Evolutionary conservation across 30 jellyfish, hydroid and myxozoan genomes (phyloP), one percentile per base, ranked within the genome.

Genomic region (Euphysa ruthae): DNA sequence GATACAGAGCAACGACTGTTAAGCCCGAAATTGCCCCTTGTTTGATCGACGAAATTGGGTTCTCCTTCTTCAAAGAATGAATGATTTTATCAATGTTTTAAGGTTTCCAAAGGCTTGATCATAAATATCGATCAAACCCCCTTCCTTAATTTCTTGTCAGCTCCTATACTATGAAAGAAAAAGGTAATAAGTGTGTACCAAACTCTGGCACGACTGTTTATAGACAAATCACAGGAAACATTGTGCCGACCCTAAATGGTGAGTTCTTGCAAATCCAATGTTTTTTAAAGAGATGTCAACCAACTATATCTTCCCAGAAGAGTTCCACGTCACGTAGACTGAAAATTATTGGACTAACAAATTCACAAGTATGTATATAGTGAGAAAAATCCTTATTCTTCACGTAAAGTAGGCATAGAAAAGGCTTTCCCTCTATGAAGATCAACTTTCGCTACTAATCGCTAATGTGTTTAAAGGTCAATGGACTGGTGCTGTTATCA

Each of bases 281-380:
- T 66, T 51, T 70, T 49, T 70, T 51, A 20, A 57, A 55, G 35
- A 81, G 82, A 34, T 20, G 15, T 19, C 54, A 71, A 21, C 50
- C 58, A 3, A 27, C 72, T 60, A 26, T n/a, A n/a, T n/a, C n/a
- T n/a, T n/a, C n/a, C n/a, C n/a, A n/a, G n/a, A n/a, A n/a, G n/a
- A n/a, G n/a, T 30, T 72, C 61, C 84, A 72, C 73, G 84, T 72
- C 74, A 72, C 84, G 15, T 73, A 72, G 16, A 57, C 84, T 8
- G 72, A 24, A 29, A 72, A 72, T 31, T 83, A 60, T 28, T 58
- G 83, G 83, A 71, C 84, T n/a, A n/a, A n/a, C n/a, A n/a, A n/a
- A n/a, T n/a, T n/a, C n/a, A n/a, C n/a, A n/a, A n/a, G n/a, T n/a
- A n/a, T n/a, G n/a, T n/a, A n/a, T n/a, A n/a, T n/a, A n/a, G n/a